Conservation (phyloP, 2,888 invertebrate genomes). For the Liodrosophila aerea region DNA sequence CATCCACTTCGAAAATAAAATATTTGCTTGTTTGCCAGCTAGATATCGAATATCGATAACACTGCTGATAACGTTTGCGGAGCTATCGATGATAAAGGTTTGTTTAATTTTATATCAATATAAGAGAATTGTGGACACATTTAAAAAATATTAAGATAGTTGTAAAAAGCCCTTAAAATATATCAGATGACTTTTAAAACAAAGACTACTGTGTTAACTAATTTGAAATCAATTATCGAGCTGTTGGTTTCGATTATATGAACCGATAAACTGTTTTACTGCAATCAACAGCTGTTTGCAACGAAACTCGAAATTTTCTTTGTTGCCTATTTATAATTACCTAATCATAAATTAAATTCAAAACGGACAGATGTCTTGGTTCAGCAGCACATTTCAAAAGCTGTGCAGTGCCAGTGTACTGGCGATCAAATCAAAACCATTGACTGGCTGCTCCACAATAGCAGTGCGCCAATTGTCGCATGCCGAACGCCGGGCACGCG, state of each 20-base stretch:
- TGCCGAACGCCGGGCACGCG: constrained; percentile 81
- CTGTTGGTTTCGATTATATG: too few relatives aligned
- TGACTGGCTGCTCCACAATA: constrained; percentile 58
- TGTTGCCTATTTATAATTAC: constrained; percentile 62
- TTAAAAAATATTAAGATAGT: too few relatives aligned
- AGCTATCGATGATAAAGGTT: too few relatives aligned
- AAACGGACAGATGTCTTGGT: constrained; percentile 58
- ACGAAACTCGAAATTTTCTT: constrained; percentile 6
- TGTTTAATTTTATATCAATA: too few relatives aligned
- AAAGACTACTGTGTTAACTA: too few relatives aligned
- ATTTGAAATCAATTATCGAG: too few relatives aligned
- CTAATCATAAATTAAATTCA: constrained; percentile 54
- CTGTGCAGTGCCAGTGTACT: constrained; percentile 30
- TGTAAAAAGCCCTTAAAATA: too few relatives aligned
- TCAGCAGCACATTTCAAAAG: constrained; percentile 51
- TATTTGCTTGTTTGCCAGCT: constrained; percentile 27
- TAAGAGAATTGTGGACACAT: neutral
- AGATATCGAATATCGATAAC: constrained; percentile 1
- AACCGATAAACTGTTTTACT: too few relatives aligned
- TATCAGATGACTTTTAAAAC: too few relatives aligned
- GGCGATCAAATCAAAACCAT: constrained; percentile 11
- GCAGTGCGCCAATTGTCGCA: constrained; percentile 86
- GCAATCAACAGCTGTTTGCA: constrained; percentile 31
- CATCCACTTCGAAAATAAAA: constrained; percentile 4
- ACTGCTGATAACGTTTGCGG: too few relatives aligned